Percentiles rank a stretch among this genome's conserved stretches.
These are phyloP conservation scores for Corbicula japonica DNA, from an alignment of 2,888 invertebrate species.

Conservation along the genomic window DNA sequence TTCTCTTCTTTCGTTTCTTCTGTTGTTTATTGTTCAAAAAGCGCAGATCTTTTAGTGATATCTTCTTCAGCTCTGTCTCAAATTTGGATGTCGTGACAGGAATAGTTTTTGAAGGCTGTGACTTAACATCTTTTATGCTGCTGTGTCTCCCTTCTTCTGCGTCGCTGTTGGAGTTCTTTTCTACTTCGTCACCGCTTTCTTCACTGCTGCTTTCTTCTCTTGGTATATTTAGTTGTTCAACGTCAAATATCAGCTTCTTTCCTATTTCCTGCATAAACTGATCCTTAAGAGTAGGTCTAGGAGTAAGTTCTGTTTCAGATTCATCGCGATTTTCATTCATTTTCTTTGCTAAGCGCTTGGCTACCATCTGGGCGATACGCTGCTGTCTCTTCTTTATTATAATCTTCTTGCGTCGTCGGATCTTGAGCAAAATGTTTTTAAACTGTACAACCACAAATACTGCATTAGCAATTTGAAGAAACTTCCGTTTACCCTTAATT, in stretches of 20 bases:
- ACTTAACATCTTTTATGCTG: background rate
- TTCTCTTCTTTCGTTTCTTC: conserved; percentile 13
- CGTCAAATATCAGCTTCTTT: conserved; percentile 51
- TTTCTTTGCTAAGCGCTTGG: conserved; percentile 47
- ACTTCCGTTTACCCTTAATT: conserved; percentile 63
- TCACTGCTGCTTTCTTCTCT: conserved; percentile 9
- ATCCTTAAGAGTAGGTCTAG: conserved; percentile 54
- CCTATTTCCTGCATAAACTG: conserved; percentile 63
- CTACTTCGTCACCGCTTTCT: background rate
- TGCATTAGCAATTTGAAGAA: conserved; percentile 64
- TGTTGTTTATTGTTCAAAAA: background rate
- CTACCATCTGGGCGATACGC: conserved; percentile 47
- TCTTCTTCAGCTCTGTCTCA: conserved; percentile 42
- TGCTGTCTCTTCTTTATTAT: conserved; percentile 37
- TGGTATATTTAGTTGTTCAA: conserved; percentile 37
- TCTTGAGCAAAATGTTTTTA: conserved; percentile 48
- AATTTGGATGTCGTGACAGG: conserved; percentile 6
- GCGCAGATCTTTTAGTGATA: conserved; percentile 41
- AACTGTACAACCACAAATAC: conserved; percentile 62
- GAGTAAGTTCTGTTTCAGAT: conserved; percentile 19
- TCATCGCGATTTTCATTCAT: conserved; percentile 22
- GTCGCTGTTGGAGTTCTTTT: conserved; percentile 4
- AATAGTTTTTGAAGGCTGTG: background rate
- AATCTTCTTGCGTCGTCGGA: conserved; percentile 54
- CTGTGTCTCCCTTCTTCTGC: conserved; percentile 10